Percentiles rank a stretch among this genome's conserved stretches.
phyloP scores from a whole-genome alignment of 2,888 invertebrate species.

The Buathra laborator region DNA sequence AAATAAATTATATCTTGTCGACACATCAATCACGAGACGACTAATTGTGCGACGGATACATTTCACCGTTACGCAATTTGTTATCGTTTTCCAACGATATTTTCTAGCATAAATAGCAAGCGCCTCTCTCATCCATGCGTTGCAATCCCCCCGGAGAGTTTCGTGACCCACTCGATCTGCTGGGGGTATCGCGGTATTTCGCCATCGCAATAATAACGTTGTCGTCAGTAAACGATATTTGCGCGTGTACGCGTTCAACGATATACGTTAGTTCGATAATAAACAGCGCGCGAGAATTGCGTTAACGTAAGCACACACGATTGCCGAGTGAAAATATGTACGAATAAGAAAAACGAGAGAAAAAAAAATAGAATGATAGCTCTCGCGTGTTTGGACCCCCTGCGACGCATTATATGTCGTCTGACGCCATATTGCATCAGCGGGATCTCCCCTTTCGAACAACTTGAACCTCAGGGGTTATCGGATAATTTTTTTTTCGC shows the following conservation, averaged over 20 bases:
- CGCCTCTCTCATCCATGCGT: conserved; percentile 2
- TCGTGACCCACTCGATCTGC: conserved; percentile 45
- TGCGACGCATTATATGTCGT: conserved; percentile 74
- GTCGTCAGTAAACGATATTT: conserved; percentile 31
- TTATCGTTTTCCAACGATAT: background rate
- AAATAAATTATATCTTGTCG: background rate
- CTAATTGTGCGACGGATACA: background rate
- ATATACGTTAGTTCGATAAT: conserved; percentile 32
- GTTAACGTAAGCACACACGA: conserved; percentile 17
- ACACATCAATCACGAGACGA: background rate
- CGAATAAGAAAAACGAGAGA: conserved; percentile 39
- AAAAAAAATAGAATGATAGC: conserved; percentile 64
- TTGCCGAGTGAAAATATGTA: conserved; percentile 43
- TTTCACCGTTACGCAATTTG: background rate
- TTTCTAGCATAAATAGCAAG: background rate
- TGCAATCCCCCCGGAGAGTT: conserved; percentile 3
- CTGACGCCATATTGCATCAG: conserved; percentile 78
- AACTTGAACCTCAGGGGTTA: conserved; percentile 66
- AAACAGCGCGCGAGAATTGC: conserved; percentile 15
- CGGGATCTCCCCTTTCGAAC: conserved; percentile 46
- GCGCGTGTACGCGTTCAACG: conserved; percentile 8
- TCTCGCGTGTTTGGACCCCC: conserved; percentile 76
- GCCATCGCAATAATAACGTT: conserved; percentile 45
- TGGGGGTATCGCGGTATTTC: conserved; percentile 52
- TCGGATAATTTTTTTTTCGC: conserved; percentile 45